Evolutionary conservation across 2,888 invertebrate species (phyloP).

Genomic region (Seira musarum): DNA sequence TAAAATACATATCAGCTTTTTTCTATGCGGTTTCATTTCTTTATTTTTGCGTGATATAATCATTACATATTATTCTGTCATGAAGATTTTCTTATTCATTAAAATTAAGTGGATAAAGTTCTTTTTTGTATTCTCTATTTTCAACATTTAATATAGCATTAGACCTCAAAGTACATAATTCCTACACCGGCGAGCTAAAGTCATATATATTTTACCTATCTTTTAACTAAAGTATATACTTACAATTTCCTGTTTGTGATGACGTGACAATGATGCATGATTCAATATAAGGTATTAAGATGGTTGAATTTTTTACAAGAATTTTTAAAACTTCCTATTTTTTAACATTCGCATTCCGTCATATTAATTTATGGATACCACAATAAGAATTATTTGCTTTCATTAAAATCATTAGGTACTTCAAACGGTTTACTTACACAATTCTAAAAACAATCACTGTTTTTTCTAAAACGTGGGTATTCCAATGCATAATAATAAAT

Average conservation of each 20-base stretch:
- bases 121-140: not conserved
- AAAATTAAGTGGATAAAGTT: not conserved
- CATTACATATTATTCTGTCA: constrained; percentile 41
- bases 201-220: constrained; percentile 12
- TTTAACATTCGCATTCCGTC: constrained; percentile 18
- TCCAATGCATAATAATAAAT: too few relatives aligned
- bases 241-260: too few relatives aligned
- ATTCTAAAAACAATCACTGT: too few relatives aligned
- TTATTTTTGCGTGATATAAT: constrained; percentile 40
- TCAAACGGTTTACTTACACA: constrained; percentile 38
- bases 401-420: constrained; percentile 56
- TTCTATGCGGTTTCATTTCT: constrained; percentile 51
- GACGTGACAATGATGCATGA: too few relatives aligned
- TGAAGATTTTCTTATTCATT: constrained; percentile 24
- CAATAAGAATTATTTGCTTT: constrained; percentile 48
- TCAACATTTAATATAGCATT: constrained; percentile 14
- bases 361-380: constrained; percentile 1
- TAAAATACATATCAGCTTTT: not conserved
- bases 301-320: too few relatives aligned
- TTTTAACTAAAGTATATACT: too few relatives aligned
- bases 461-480: too few relatives aligned
- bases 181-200: constrained; percentile 19
- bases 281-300: too few relatives aligned
- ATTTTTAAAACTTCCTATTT: constrained; percentile 5
- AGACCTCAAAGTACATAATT: constrained; percentile 15